phyloP scores from a whole-genome alignment of 2,797 vertebrate species.

The Euphonia xanthogaster region DNA sequence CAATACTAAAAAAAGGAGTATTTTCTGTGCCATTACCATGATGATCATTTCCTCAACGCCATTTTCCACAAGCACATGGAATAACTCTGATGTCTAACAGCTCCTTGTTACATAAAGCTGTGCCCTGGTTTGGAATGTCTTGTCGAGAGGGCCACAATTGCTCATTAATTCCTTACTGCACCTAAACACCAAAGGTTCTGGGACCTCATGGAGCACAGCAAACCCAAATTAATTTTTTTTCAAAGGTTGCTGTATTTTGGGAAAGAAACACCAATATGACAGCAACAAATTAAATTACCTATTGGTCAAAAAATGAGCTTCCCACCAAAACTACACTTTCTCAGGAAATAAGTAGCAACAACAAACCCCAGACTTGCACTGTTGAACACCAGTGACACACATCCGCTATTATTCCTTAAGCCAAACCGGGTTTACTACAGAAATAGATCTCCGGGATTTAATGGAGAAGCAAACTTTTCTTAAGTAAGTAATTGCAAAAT shows the following conservation, averaged over 20 bases:
- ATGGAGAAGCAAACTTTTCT: neutral
- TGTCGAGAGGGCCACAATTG: neutral
- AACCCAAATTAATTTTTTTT: neutral
- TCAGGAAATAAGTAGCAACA: neutral
- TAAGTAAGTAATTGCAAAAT: conserved; percentile 1
- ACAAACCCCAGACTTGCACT: neutral
- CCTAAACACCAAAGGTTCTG: neutral
- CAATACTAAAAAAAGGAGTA: neutral
- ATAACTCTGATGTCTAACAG: neutral
- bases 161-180: neutral
- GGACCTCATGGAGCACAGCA: neutral
- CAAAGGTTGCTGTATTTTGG: neutral
- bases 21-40: neutral
- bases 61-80: neutral
- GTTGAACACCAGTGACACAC: neutral
- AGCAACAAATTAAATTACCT: neutral
- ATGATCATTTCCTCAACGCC: neutral
- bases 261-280: neutral
- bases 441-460: neutral
- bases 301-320: neutral
- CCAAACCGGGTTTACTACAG: neutral
- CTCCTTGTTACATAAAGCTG: neutral
- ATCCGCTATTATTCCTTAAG: neutral
- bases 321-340: neutral
- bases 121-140: accelerated